Percentiles rank a stretch among this genome's conserved stretches.
phyloP scores from a whole-genome alignment of 2,888 invertebrate genomes.

The Terebella lapidaria region DNA sequence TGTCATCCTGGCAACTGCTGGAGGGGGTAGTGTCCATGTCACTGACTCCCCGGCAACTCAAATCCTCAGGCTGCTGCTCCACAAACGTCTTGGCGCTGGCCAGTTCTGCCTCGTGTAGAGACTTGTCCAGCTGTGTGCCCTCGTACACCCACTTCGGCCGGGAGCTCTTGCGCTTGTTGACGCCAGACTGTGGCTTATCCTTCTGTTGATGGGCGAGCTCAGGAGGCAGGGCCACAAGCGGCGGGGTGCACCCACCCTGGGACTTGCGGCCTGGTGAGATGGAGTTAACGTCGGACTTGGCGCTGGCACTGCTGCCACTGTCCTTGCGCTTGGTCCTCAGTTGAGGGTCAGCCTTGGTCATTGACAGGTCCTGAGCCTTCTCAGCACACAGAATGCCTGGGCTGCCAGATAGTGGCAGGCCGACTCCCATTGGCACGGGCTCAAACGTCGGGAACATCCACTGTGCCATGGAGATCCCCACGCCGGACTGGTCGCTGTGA shows the following conservation, averaged over 20 bases:
- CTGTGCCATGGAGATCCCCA: conserved; percentile 28
- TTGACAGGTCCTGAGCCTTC: background rate
- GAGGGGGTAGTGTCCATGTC: background rate
- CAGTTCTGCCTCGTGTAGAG: background rate
- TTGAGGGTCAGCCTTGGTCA: background rate
- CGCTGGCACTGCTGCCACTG: background rate
- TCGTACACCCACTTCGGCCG: conserved; percentile 98
- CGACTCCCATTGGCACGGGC: conserved; percentile 24
- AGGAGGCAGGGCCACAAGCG: background rate
- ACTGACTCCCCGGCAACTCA: background rate
- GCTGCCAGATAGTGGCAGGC: background rate
- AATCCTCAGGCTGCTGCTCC: background rate
- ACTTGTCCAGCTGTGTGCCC: conserved; percentile 56
- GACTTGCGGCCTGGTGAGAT: background rate
- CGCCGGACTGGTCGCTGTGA: conserved; percentile 13
- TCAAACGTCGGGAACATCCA: conserved; percentile 51
- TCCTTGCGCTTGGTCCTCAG: background rate
- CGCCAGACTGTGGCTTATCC: background rate
- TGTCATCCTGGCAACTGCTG: background rate
- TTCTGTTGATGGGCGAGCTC: background rate
- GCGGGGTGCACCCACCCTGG: background rate
- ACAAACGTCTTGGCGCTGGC: background rate
- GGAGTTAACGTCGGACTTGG: background rate
- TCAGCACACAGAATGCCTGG: background rate
- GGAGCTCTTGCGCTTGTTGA: conserved; percentile 73